Conservation (phyloP, 2,888 invertebrate species). For the Clanis bilineata region DNA sequence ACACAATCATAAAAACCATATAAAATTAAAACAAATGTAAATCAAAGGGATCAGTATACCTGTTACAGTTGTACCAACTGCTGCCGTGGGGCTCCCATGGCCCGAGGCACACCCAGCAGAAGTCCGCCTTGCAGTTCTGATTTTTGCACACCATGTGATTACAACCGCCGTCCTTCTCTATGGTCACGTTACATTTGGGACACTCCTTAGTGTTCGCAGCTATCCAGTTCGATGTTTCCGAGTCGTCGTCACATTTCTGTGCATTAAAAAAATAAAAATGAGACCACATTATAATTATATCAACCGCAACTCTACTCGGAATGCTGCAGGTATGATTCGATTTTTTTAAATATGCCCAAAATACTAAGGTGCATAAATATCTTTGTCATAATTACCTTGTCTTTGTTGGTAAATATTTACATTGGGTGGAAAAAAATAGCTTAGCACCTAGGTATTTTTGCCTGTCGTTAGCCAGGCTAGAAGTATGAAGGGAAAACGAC, state of each 20-base stretch:
- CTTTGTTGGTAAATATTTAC: too few relatives aligned
- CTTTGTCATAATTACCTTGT: too few relatives aligned
- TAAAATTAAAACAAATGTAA: background rate
- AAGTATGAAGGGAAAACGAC: too few relatives aligned
- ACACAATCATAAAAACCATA: too few relatives aligned
- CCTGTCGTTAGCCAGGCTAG: too few relatives aligned
- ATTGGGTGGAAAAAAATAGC: too few relatives aligned
- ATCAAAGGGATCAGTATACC: conserved; percentile 50
- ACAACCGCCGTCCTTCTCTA: conserved; percentile 98
- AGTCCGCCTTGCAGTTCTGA: conserved; percentile 98
- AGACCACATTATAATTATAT: too few relatives aligned
- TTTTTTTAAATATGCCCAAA: too few relatives aligned
- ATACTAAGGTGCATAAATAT: too few relatives aligned
- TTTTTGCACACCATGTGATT: conserved; percentile 99
- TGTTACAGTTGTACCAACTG: conserved; percentile 99
- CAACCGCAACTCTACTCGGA: too few relatives aligned
- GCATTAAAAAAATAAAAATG: background rate
- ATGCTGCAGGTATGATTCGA: too few relatives aligned
- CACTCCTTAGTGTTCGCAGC: conserved; percentile 99
- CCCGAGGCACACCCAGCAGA: conserved; percentile 99
- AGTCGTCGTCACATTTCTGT: conserved; percentile 98
- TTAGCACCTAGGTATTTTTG: too few relatives aligned
- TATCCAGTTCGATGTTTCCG: conserved; percentile 99
- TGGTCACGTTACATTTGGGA: conserved; percentile 98
- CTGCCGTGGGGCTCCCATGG: conserved; percentile 99